These are phyloP conservation scores for Hippocampus kuda DNA, from an alignment of 2,797 vertebrate species.

Conservation along the genomic window DNA sequence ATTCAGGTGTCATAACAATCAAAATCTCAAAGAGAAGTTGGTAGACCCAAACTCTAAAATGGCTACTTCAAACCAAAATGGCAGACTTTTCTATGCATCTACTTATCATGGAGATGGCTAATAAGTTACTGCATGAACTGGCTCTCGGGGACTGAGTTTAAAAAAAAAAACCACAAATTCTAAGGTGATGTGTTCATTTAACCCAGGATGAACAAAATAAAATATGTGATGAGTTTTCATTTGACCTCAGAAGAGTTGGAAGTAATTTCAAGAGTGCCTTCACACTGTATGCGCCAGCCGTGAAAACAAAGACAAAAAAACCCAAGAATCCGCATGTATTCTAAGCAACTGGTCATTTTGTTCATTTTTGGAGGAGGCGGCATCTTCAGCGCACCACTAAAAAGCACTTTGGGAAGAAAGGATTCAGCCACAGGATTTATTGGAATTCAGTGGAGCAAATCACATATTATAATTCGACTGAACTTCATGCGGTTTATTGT, in stretches of 20 bases:
- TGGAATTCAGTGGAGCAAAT: conserved; percentile 34
- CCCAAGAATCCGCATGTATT: conserved; percentile 23
- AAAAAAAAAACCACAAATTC: too few species aligned
- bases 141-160: too few species aligned
- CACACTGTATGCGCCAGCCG: conserved; percentile 7
- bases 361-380: conserved; percentile 27
- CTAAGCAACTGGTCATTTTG: conserved; percentile 45
- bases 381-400: conserved; percentile 37
- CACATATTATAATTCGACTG: background rate
- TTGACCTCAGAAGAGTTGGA: background rate
- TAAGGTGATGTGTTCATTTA: background rate
- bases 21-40: too few species aligned
- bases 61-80: too few species aligned
- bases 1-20: too few species aligned
- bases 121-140: too few species aligned
- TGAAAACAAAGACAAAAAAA: conserved; percentile 9
- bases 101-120: too few species aligned
- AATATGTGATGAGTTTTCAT: background rate
- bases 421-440: conserved; percentile 30
- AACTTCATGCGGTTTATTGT: background rate
- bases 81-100: too few species aligned
- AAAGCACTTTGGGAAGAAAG: conserved; percentile 14
- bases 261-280: background rate
- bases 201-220: background rate
- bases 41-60: too few species aligned